A percentile compares a stretch with the other conserved stretches of the same genome.
These are phyloP conservation scores for Gobio occitaniae DNA, from an alignment of 2,797 vertebrate genomes.

Conservation along the genomic window DNA sequence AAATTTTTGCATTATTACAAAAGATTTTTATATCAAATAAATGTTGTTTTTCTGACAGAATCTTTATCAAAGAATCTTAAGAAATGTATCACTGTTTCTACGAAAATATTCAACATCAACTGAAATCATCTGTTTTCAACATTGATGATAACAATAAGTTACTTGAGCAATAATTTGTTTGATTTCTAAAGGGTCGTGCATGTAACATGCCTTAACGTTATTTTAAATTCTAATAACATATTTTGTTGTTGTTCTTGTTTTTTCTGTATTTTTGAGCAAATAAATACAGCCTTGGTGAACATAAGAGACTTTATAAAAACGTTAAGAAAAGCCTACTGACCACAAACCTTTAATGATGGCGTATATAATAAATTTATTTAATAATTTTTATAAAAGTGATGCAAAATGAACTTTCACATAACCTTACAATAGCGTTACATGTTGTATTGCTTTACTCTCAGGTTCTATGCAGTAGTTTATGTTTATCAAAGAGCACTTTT, in stretches of 20 bases:
- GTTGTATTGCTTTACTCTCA: not conserved
- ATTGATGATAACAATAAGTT: not conserved
- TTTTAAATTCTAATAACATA: not conserved
- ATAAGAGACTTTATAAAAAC: not conserved
- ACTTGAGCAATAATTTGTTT: not conserved
- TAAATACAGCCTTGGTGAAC: not conserved
- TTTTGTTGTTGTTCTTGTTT: not conserved
- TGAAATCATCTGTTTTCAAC: not conserved
- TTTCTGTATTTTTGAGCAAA: not conserved
- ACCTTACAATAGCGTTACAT: not conserved
- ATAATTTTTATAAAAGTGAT: not conserved
- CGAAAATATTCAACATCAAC: not conserved
- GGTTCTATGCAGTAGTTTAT: not conserved
- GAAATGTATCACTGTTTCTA: not conserved
- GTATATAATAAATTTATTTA: not conserved
- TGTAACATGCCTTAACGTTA: not conserved
- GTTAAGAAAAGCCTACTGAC: not conserved
- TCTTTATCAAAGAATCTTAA: not conserved
- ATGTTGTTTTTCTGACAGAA: not conserved
- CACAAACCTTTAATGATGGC: not conserved
- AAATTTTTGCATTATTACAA: no score
- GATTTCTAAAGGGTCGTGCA: not conserved
- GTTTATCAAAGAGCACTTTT: conserved; percentile 2
- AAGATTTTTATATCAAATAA: not conserved
- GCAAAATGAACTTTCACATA: not conserved